These are phyloP conservation scores for Notiomystis cincta DNA, from an alignment of 2,113 vertebrate species.

Conservation along the genomic window DNA sequence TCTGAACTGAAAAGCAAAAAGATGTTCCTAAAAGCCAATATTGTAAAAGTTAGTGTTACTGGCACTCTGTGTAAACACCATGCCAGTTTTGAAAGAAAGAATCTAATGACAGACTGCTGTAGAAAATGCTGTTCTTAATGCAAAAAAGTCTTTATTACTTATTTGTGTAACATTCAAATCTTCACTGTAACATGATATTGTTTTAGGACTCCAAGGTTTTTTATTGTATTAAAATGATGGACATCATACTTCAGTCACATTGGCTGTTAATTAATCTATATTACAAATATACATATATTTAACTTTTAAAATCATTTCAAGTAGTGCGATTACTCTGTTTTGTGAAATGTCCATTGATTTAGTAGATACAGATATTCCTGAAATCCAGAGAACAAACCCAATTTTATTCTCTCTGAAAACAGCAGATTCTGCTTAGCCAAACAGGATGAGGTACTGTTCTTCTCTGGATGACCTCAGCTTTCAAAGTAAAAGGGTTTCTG, in stretches of 20 bases:
- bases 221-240: not conserved
- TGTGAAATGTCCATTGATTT: not conserved
- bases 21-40: not conserved
- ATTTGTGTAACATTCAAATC: not conserved
- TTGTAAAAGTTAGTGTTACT: not conserved
- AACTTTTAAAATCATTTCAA: not conserved
- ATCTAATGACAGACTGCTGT: not conserved
- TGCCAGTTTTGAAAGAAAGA: not conserved
- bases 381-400: constrained; percentile 17
- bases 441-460: not conserved
- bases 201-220: not conserved
- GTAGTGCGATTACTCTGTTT: not conserved
- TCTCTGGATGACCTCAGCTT: constrained; percentile 38
- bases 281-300: not conserved
- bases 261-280: not conserved
- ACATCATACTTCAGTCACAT: not conserved
- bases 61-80: not conserved
- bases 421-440: constrained; percentile 38
- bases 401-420: constrained; percentile 39
- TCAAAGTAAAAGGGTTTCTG: constrained; percentile 38
- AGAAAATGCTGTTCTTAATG: not conserved
- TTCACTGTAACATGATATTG: not conserved
- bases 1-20: not conserved
- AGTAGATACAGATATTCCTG: not conserved
- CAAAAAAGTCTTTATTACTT: not conserved